Evolutionary conservation across 1,140 invertebrate genomes (phyloP), one percentile per base, ranked within the genome.

Genomic region (Anoplolepis gracilipes): DNA sequence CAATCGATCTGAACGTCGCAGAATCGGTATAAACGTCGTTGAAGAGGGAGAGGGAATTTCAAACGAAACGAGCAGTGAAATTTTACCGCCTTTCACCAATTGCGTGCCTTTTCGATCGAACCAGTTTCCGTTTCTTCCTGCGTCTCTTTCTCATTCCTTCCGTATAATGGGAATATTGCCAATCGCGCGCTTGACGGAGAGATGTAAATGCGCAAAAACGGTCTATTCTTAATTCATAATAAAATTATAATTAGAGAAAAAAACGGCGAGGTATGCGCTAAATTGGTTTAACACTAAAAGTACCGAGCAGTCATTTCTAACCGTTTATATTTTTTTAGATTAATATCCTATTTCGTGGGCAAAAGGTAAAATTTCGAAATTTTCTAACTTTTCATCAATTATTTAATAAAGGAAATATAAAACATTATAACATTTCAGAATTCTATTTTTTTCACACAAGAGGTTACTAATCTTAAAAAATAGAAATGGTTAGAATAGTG

Each of bases 61-160:
- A 79, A 87, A 90, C 85, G 75, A 79, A 85, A 69, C 62, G 65
- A 78, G 76, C 85, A 91, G 91, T 90, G 90, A 91, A 91, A 91
- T 91, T 87, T 88, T 88, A 85, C 81, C 65, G 87, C 88, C 90
- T 91, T 91, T 91, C 91, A 89, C 90, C 88, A 82, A 85, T 82
- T 65, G 86, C 86, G 30, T 84, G 84, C 86, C 88, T 88, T 88
- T 90, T 70, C 86, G 79, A 78, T 81, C 87, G 72, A 86, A 88
- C 86, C 77, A 84, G 76, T 69, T 87, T 67, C 61, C 42, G 46
- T 46, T 89, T 87, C 77, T 88, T 86, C 22, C 30, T 53, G 53
- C 70, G 28, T 10, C 42, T 84, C 69, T 76, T 46, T 13, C 16
- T 25, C 19, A 11, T 70, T 39, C 57, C 53, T 36, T 53, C 25